Base-by-base conservation (phyloP, 2,113 vertebrate genomes). In the Zosterops borbonicus region DNA sequence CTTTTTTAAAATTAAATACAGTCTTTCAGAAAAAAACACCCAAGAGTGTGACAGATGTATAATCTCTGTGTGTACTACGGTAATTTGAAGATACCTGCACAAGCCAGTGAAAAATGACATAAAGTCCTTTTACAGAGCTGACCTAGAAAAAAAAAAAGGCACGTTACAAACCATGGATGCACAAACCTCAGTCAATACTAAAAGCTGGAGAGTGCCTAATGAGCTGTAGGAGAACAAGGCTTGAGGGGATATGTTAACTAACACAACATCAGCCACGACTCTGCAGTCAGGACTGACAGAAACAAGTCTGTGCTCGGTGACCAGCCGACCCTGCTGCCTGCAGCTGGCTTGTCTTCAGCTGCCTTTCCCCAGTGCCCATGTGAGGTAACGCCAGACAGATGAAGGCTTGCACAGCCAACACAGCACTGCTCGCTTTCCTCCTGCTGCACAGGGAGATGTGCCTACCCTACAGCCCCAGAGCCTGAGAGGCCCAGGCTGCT, bases 221-320 rank as follows among this genome's bases (percentile, higher is more conserved):
- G 87, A 89, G 53, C 69, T 84, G 84, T 53, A 24, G 9, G 29
- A 84, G 74, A 91, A 23, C 65, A 82, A 35, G 65, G n/a, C 78
- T 81, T 27, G 81, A 69, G 77, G 89, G 83, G 28, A 71, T 79
- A 22, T 19, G 62, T 89, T 95, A 95, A 92, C 56, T 84, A 96
- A 92, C 81, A 42, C 23, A 69, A 50, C 46, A 49, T 76, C 91
- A 92, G 87, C 53, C 68, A 21, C 10, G 20, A 82, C 53, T 64
- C 67, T 55, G 50, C 59, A 58, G 46, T 47, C 53, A 20, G 81
- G 63, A 74, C 42, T 94, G 89, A 58, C 70, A 65, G 81, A 50
- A 87, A 52, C 33, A 39, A 83, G 79, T 0, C 59, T 35, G 63
- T n/a, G 69, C 62, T 21, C 21, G 8, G 24, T 58, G 75, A 44